Conservation (phyloP, 2,888 invertebrate species). For the Chouioia cunea region DNA sequence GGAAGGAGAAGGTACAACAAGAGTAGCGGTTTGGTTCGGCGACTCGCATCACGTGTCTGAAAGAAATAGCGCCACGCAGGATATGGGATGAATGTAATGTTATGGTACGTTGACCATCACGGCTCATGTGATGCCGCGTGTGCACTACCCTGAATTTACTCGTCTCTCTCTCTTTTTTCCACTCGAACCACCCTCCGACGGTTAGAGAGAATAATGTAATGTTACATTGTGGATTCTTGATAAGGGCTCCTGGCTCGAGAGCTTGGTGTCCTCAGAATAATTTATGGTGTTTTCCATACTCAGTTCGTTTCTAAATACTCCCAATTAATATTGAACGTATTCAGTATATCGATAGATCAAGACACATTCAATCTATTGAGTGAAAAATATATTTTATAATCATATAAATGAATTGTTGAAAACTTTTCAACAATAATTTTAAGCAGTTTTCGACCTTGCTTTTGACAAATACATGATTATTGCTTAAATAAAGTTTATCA, state of each 20-base stretch:
- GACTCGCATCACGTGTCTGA: conserved; percentile 57
- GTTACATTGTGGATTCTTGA: conserved; percentile 4
- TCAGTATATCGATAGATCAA: too few species aligned
- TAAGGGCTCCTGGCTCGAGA: neutral
- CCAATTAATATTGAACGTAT: too few species aligned
- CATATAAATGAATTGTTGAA: too few species aligned
- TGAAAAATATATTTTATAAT: too few species aligned
- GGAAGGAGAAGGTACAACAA: conserved; percentile 24
- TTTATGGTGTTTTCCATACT: neutral
- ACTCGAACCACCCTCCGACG: neutral
- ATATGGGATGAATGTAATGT: conserved; percentile 66
- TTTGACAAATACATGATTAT: too few species aligned
- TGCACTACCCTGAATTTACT: conserved; percentile 20
- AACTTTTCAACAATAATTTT: too few species aligned
- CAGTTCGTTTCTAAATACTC: too few species aligned
- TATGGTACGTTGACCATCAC: conserved; percentile 66
- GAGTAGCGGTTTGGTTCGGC: conserved; percentile 9
- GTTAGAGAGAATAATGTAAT: too few species aligned
- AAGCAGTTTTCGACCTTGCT: too few species aligned
- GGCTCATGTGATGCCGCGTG: conserved; percentile 47
- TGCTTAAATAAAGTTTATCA: too few species aligned
- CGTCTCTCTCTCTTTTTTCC: neutral
- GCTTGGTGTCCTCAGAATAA: neutral
- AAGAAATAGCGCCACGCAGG: conserved; percentile 57
- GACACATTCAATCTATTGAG: too few species aligned